These are phyloP conservation scores for Schizaphis graminum DNA, from an alignment of 2,888 invertebrate genomes.

Conservation along the genomic window DNA sequence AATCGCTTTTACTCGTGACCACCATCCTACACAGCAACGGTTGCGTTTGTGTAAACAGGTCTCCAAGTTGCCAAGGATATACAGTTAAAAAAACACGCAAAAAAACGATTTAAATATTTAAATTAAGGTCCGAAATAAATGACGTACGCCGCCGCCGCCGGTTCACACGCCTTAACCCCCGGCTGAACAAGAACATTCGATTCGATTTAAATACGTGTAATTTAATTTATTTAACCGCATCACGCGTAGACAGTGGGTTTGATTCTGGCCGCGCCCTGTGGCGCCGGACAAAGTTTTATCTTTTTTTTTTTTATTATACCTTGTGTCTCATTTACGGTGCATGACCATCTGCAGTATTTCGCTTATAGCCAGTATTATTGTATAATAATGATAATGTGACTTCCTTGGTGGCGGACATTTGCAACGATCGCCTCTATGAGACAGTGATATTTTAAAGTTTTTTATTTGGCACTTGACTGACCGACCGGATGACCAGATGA, in stretches of 20 bases:
- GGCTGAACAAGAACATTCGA: background rate
- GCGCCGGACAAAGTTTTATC: background rate
- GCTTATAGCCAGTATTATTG: background rate
- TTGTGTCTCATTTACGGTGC: background rate
- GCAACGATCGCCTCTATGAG: background rate
- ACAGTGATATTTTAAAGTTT: background rate
- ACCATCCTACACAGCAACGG: background rate
- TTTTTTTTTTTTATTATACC: background rate
- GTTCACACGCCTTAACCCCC: background rate
- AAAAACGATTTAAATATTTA: conserved; percentile 49
- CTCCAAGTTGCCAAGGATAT: background rate
- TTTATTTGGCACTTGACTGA: background rate
- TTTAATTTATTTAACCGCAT: background rate
- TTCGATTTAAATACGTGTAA: conserved; percentile 10
- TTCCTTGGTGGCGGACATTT: background rate
- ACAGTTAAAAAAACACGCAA: background rate
- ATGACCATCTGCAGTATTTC: background rate
- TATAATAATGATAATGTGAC: no score
- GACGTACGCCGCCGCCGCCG: background rate
- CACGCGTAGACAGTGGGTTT: background rate
- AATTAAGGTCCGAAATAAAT: conserved; percentile 27
- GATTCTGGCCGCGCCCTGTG: background rate
- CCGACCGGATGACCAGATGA: background rate
- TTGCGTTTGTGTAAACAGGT: background rate
- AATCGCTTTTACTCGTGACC: conserved; percentile 33